These are phyloP conservation scores for Acanthornis magna DNA, from an alignment of 2,797 vertebrate species.

Conservation along the genomic window DNA sequence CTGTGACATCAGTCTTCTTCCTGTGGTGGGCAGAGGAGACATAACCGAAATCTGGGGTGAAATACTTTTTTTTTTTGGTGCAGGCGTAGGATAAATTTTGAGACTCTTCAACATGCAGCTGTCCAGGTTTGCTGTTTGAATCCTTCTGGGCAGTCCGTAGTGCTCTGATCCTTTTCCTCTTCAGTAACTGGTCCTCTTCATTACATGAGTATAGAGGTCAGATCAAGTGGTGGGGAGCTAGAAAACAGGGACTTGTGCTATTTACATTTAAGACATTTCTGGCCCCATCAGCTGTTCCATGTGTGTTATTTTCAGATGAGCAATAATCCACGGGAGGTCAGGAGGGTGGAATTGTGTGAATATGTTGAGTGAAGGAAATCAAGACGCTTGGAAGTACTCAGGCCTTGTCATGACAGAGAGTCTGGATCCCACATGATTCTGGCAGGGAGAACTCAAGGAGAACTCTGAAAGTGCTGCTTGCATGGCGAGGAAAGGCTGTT, in stretches of 20 bases:
- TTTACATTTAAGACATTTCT: slow-evolving; percentile 64
- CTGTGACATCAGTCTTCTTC: not conserved
- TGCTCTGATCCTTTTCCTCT: not conserved
- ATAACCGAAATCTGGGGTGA: not conserved
- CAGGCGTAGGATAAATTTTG: not conserved
- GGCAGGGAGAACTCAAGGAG: not conserved
- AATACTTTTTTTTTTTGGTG: not conserved
- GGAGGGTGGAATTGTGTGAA: slow-evolving; percentile 58
- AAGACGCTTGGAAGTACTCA: not conserved
- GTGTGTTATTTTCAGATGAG: slow-evolving; percentile 73
- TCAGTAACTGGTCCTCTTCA: not conserved
- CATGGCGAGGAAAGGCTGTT: not conserved
- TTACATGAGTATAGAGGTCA: not conserved
- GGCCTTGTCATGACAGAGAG: not conserved
- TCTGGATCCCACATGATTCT: not conserved
- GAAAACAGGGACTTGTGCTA: slow-evolving; percentile 24
- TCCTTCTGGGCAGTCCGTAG: not conserved
- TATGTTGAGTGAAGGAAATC: slow-evolving; percentile 29
- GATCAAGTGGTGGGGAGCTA: not conserved
- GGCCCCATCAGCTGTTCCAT: slow-evolving; percentile 67
- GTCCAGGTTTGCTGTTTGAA: not conserved
- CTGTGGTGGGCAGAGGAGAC: not conserved
- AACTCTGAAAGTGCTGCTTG: not conserved
- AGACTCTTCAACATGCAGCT: not conserved
- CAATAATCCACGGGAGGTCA: slow-evolving; percentile 58